Base-by-base conservation (phyloP, 1,140 invertebrate species). In the Ceratitis capitata region DNA sequence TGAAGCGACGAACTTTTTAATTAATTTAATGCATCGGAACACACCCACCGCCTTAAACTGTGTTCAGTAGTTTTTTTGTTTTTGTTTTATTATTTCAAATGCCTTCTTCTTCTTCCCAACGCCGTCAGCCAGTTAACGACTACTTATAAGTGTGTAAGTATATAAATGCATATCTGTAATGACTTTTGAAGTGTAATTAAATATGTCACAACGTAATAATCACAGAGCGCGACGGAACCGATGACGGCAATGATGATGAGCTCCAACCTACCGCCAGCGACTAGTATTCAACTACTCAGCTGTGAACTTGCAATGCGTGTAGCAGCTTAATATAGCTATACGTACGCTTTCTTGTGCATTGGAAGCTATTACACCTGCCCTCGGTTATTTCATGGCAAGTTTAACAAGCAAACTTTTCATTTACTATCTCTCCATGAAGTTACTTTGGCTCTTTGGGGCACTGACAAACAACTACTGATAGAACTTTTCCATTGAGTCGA, bases 341-440 rank as follows among this genome's bases (percentile, higher is more conserved):
- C 23, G 6, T 7, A 7, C 56, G 26, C 3, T n/a, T 23, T 3
- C n/a, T n/a, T n/a, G 7, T n/a, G 49, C 7, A n/a, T 0, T 0
- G 19, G 16, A 6, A 3, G 12, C 1, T 53, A 19, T 3, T 61
- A 78, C 69, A 78, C 69, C 69, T 78, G 69, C 69, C 69, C 39
- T 78, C 69, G 69, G 7, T 78, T 78, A 78, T 78, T 78, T 45
- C 69, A 78, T 78, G 69, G 69, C 69, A 78, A 78, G 69, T 78
- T 78, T 78, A 78, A 78, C 69, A 78, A 78, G 69, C 69, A 78
- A 78, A 78, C 69, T 78, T 78, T 78, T 78, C 69, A 78, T 78
- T 78, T 78, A 78, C 69, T 78, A 78, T 78, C 69, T 78, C 69
- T 78, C 69, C 10, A 35, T n/a, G 69, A 78, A 78, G 69, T 78